phyloP scores from a whole-genome alignment of 2,113 vertebrate species.

The Sylvietta virens region DNA sequence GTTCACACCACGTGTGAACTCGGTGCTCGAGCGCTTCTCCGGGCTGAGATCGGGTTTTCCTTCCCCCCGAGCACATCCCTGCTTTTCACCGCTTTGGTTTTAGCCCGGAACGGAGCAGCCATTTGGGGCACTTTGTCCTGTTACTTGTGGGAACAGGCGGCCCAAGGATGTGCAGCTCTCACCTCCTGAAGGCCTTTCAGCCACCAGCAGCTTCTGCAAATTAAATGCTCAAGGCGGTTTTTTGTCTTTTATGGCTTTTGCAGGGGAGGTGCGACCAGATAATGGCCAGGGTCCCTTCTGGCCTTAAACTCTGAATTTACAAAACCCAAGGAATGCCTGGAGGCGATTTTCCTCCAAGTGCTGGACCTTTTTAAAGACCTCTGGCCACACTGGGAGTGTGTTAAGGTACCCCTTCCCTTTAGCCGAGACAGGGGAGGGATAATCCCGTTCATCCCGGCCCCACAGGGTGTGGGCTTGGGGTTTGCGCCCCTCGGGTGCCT shows the following conservation, averaged over 20 bases:
- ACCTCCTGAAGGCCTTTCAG: neutral
- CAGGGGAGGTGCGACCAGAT: neutral
- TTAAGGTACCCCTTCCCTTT: neutral
- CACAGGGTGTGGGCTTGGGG: neutral
- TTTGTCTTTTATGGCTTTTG: neutral
- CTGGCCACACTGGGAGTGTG: neutral
- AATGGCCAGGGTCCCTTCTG: neutral
- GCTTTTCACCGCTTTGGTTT: fast-evolving
- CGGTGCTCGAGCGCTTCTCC: neutral
- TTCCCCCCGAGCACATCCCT: fast-evolving
- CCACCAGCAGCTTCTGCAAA: neutral
- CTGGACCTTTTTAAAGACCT: neutral
- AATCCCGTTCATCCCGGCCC: neutral
- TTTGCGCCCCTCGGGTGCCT: neutral
- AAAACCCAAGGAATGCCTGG: neutral
- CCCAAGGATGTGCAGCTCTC: neutral
- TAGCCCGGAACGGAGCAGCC: neutral
- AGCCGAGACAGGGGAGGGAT: neutral
- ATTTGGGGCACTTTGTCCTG: fast-evolving
- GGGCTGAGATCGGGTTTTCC: neutral
- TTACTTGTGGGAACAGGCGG: neutral
- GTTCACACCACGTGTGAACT: too few relatives aligned
- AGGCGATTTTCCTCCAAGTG: neutral
- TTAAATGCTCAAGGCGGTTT: neutral
- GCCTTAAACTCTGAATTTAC: neutral